Evolutionary conservation across 2,113 vertebrate species (phyloP).

Genomic region (Scophthalmus maximus): DNA sequence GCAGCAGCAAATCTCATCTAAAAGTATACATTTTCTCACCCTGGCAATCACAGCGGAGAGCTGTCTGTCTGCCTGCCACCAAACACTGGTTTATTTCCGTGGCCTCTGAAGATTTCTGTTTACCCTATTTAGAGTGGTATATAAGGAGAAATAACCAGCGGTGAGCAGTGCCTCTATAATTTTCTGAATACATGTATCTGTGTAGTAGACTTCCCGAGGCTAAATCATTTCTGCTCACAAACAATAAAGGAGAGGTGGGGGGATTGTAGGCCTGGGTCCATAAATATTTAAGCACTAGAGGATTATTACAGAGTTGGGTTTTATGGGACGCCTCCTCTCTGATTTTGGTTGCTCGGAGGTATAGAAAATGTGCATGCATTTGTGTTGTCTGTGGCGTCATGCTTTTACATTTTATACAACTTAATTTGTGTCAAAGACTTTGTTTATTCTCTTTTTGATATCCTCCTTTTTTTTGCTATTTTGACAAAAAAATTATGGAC

Average conservation of each 20-base stretch:
- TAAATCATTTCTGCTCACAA: constrained; percentile 74
- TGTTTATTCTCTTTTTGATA: constrained; percentile 6
- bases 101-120: constrained; percentile 59
- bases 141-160: constrained; percentile 30
- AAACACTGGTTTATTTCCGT: constrained; percentile 32
- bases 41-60: constrained; percentile 39
- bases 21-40: constrained; percentile 24
- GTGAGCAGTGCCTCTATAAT: constrained; percentile 50
- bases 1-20: constrained; percentile 11
- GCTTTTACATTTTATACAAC: neutral
- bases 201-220: constrained; percentile 37
- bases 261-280: constrained; percentile 51
- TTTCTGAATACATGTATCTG: constrained; percentile 54
- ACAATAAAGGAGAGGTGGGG: constrained; percentile 62
- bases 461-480: neutral
- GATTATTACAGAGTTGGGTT: constrained; percentile 67
- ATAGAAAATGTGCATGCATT: constrained; percentile 33
- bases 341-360: constrained; percentile 61
- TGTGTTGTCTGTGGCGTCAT: neutral
- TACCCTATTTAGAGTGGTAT: constrained; percentile 30
- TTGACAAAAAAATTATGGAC: too few relatives aligned
- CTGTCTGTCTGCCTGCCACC: neutral
- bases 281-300: constrained; percentile 76
- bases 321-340: constrained; percentile 50
- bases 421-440: constrained; percentile 25